These are phyloP conservation scores for Eupithecia vulgata DNA, from an alignment of 2,888 invertebrate genomes.

Conservation along the genomic window DNA sequence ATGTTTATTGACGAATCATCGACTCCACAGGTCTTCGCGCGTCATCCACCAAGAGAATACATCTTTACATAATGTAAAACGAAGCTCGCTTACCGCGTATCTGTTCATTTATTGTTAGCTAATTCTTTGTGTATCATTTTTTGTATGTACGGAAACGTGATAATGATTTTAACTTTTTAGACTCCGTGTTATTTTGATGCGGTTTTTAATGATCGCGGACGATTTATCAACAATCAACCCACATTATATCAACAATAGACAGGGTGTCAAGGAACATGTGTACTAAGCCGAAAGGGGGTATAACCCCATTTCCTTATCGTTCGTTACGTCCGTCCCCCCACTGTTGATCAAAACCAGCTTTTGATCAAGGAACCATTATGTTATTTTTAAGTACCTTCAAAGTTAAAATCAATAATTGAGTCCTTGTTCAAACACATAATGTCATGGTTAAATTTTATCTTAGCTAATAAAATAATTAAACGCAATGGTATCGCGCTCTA, in stretches of 20 bases:
- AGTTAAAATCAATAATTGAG: too few relatives aligned
- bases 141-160: too few relatives aligned
- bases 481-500: not conserved
- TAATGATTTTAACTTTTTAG: too few relatives aligned
- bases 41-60: not conserved
- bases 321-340: not conserved
- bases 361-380: not conserved
- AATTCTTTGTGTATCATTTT: too few relatives aligned
- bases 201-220: not conserved
- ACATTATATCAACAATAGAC: not conserved
- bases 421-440: not conserved
- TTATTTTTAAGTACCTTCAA: not conserved
- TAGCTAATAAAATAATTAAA: not conserved
- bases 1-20: slow-evolving; percentile 47
- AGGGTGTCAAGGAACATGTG: too few relatives aligned
- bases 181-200: not conserved
- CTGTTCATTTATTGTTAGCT: not conserved
- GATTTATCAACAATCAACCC: not conserved
- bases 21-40: slow-evolving; percentile 24
- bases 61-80: not conserved
- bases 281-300: too few relatives aligned
- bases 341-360: not conserved
- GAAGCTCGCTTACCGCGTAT: not conserved
- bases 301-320: too few relatives aligned
- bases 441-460: slow-evolving; percentile 2